Evolutionary conservation across 2,797 vertebrate species (phyloP), one percentile per base, ranked within the genome.

Genomic region (Manis javanica): DNA sequence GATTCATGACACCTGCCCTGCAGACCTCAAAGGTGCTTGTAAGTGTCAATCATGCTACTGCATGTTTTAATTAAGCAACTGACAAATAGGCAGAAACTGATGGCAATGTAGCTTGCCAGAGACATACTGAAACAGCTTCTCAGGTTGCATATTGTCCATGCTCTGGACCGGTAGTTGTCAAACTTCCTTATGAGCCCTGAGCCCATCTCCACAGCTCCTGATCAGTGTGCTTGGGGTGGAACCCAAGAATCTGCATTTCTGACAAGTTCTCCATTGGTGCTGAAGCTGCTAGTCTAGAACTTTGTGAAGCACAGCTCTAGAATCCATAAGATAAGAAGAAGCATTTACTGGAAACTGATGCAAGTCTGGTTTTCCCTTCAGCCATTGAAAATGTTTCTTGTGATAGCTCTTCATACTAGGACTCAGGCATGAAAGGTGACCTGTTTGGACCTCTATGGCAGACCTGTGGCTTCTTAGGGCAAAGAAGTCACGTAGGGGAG

Each of bases 21-120:
- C 9, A 63, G 23, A 69, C n/a, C 2, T 66, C 64, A 84, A 6
- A 53, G 13, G n/a, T 66, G 6, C 26, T 66, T n/a, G 0, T 46
- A 78, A 66, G 37, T 63, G 66, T 34, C 69, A 72, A 57, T 42
- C 46, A 59, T 2, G 1, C 42, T 53, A 66, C 10, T 37, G 3
- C 18, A 87, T 49, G 34, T 61, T 87, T 72, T 74, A 79, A 64
- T 83, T 75, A 71, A 90, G 34, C 46, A 61, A 51, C 23, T 15
- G 53, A 68, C 16, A 31, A 64, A 68, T 1, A 7, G 10, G 18
- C 34, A 51, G 31, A 42, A 34, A 29, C 23, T 31, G 66, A 51
- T 31, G 7, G 5, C 0, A 15, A 57, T 46, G 26, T 39, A 61
- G 11, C 31, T 90, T 82, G 66, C 1, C 68, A 61, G 66, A 42